Conservation (phyloP, 2,797 vertebrate genomes). For the Sebastes vulpes region DNA sequence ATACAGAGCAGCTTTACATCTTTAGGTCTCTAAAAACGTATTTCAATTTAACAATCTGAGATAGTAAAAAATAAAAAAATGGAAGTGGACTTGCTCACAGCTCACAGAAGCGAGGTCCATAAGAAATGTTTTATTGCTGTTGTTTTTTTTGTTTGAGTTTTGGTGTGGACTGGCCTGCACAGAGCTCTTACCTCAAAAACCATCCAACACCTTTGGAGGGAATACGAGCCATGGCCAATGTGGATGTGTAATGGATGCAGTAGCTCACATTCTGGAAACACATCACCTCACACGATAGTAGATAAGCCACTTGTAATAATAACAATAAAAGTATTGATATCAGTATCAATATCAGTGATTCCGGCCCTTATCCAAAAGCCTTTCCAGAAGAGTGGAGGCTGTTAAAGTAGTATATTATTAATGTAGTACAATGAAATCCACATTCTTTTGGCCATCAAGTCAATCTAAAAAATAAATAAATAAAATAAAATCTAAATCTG, state of each 20-base stretch:
- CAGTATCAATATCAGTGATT: not conserved
- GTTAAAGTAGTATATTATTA: not conserved
- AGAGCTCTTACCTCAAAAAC: not conserved
- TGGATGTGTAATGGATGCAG: not conserved
- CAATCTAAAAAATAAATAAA: not conserved
- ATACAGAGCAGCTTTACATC: not conserved
- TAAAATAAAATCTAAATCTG: not conserved
- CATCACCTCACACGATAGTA: not conserved
- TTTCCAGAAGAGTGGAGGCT: not conserved
- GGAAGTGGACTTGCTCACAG: not conserved
- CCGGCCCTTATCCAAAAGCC: not conserved
- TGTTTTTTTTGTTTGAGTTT: not conserved
- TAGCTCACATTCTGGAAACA: not conserved
- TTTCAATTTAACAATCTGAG: not conserved
- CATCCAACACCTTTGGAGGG: not conserved
- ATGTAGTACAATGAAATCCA: not conserved
- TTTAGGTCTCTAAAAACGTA: not conserved
- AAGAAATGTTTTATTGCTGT: not conserved
- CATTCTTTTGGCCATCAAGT: not conserved
- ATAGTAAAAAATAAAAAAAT: not conserved
- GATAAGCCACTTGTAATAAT: not conserved
- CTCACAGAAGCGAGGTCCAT: not conserved
- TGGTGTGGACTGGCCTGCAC: not conserved
- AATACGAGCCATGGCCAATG: not conserved
- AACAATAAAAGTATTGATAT: not conserved